phyloP scores from a whole-genome alignment of 2,888 invertebrate species.

The Pherbina coryleti region DNA sequence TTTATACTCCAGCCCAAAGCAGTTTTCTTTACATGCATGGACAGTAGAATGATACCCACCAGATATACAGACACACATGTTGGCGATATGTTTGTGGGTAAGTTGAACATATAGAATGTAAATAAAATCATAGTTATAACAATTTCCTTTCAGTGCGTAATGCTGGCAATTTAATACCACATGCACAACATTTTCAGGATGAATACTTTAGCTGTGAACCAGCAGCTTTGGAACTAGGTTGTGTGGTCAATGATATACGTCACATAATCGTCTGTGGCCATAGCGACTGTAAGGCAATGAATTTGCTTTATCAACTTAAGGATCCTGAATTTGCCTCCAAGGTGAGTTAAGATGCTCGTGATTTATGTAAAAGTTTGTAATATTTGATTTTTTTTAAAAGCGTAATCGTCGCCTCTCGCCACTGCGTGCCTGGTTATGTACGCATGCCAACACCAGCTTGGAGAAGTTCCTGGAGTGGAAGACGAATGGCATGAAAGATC shows the following conservation, averaged over 20 bases:
- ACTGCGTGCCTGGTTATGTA: constrained; percentile 90
- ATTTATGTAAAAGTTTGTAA: background rate
- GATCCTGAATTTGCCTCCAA: constrained; percentile 82
- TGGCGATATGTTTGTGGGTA: constrained; percentile 98
- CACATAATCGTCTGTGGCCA: constrained; percentile 97
- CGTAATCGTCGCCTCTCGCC: constrained; percentile 87
- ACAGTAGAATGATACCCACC: constrained; percentile 96
- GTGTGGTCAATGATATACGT: constrained; percentile 89
- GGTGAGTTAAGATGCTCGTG: constrained; percentile 63
- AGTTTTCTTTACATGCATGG: constrained; percentile 98
- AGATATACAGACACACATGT: constrained; percentile 95
- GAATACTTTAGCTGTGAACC: constrained; percentile 94
- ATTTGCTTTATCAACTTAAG: constrained; percentile 85
- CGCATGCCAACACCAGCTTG: constrained; percentile 85
- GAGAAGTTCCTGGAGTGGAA: constrained; percentile 84
- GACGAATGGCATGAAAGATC: constrained; percentile 73
- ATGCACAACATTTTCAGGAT: constrained; percentile 87
- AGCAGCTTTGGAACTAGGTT: constrained; percentile 94
- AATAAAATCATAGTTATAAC: background rate
- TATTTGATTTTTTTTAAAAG: background rate
- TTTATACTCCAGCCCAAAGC: constrained; percentile 87
- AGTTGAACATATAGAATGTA: constrained; percentile 9
- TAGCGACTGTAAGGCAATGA: constrained; percentile 98
- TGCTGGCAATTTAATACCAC: constrained; percentile 95
- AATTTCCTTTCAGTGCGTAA: constrained; percentile 80